Evolutionary conservation across 2,797 vertebrate species (phyloP).

Genomic region (Acrossocheilus fasciatus): DNA sequence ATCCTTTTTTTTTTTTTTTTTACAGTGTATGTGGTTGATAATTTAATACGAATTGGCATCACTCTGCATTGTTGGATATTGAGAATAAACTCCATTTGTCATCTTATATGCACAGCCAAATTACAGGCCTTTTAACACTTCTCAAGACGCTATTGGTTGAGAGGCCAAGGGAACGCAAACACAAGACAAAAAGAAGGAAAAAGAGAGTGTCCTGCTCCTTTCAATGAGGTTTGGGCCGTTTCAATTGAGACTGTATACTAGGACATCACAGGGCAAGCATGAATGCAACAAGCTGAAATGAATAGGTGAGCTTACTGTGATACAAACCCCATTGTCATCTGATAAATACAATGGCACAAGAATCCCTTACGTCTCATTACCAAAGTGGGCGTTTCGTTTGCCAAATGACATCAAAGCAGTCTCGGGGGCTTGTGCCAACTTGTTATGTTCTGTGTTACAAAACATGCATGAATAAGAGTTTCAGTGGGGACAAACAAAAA

Average conservation of each 20-base stretch:
- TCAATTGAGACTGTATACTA: slow-evolving; percentile 71
- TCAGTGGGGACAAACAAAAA: slow-evolving; percentile 61
- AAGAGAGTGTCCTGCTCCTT: slow-evolving; percentile 24
- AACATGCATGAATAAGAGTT: slow-evolving; percentile 55
- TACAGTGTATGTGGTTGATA: not conserved
- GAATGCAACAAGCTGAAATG: slow-evolving; percentile 62
- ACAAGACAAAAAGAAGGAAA: slow-evolving; percentile 37
- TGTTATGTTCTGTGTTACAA: slow-evolving; percentile 41
- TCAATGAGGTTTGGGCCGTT: slow-evolving; percentile 36
- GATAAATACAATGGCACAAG: slow-evolving; percentile 64
- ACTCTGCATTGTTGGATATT: slow-evolving; percentile 30
- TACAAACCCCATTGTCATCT: slow-evolving; percentile 57
- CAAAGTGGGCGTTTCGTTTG: slow-evolving; percentile 57
- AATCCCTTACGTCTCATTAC: slow-evolving; percentile 57
- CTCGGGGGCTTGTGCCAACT: slow-evolving; percentile 44
- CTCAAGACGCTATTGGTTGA: slow-evolving; percentile 33
- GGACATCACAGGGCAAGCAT: slow-evolving; percentile 69
- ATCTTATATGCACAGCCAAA: slow-evolving; percentile 38
- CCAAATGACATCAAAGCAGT: slow-evolving; percentile 53
- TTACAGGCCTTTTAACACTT: slow-evolving; percentile 19
- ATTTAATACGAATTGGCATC: slow-evolving; percentile 12
- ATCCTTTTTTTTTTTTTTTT: too few species aligned
- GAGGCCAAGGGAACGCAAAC: slow-evolving; percentile 33
- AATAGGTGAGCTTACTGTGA: slow-evolving; percentile 59
- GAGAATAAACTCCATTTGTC: slow-evolving; percentile 14